phyloP scores from a whole-genome alignment of 1,140 invertebrate species.

The Drosophila pallidifrons region DNA sequence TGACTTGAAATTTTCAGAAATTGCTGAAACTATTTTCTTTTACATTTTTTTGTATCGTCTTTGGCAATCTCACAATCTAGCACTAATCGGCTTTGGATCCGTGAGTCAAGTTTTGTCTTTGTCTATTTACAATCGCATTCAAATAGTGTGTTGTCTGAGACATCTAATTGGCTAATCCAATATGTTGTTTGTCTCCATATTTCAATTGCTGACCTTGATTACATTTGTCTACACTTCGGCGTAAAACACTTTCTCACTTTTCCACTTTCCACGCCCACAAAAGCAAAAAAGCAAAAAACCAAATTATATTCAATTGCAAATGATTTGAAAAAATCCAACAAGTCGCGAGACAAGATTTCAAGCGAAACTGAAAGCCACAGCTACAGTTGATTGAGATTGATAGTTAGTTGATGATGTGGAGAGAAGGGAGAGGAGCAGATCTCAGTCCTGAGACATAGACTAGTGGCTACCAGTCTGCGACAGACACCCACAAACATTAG shows the following conservation, averaged over 20 bases:
- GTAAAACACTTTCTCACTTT: slow-evolving; percentile 21
- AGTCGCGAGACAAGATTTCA: slow-evolving; percentile 58
- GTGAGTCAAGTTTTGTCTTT: too few species aligned
- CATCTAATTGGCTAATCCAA: neutral
- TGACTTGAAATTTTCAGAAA: too few species aligned
- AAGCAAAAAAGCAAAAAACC: neutral
- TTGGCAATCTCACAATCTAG: too few species aligned
- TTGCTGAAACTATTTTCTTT: too few species aligned
- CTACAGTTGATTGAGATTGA: slow-evolving; percentile 68
- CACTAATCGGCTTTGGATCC: too few species aligned
- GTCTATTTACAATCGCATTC: neutral
- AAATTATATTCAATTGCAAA: slow-evolving; percentile 69
- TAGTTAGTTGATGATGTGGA: slow-evolving; percentile 20
- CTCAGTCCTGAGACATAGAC: neutral
- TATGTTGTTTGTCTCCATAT: neutral
- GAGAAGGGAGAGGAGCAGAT: neutral
- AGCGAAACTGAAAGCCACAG: slow-evolving; percentile 64
- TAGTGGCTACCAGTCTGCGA: slow-evolving; percentile 16
- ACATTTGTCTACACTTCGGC: neutral
- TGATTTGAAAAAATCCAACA: slow-evolving; percentile 55
- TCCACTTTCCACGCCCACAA: slow-evolving; percentile 51
- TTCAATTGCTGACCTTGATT: slow-evolving; percentile 27
- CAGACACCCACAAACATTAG: slow-evolving; percentile 34
- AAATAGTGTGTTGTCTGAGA: neutral
- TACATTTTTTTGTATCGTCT: too few species aligned